Conservation (phyloP, 2,113 vertebrate genomes). For the Siniperca knerii region DNA sequence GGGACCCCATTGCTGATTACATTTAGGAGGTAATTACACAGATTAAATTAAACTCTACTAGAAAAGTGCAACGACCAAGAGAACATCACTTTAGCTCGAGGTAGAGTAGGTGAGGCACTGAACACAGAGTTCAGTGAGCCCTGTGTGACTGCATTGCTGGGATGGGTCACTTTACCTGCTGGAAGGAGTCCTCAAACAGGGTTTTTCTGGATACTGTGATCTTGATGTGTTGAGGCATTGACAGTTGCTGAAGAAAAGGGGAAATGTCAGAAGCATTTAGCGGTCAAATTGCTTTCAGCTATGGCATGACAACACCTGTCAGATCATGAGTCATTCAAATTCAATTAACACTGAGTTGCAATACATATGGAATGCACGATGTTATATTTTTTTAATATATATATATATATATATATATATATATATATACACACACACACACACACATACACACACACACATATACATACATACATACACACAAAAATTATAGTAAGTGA, state of each 20-base stretch:
- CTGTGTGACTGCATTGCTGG: not conserved
- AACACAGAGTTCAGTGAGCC: not conserved
- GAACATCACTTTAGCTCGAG: not conserved
- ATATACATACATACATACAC: not conserved
- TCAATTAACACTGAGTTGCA: no score
- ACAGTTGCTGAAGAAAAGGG: constrained; percentile 90
- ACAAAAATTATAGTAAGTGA: no score
- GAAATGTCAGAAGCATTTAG: constrained; percentile 9
- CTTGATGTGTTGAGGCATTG: constrained; percentile 97
- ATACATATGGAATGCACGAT: no score
- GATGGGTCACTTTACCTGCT: constrained; percentile 87
- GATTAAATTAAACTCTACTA: not conserved
- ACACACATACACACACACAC: no score
- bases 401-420: no score
- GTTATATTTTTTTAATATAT: no score
- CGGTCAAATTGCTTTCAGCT: not conserved
- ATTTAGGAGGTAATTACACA: not conserved
- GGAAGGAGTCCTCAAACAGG: constrained; percentile 98
- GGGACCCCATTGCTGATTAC: not conserved
- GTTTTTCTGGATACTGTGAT: constrained; percentile 96
- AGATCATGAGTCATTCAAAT: not conserved
- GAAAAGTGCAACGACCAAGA: not conserved
- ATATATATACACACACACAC: no score
- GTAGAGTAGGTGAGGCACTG: not conserved
- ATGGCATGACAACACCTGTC: not conserved